A percentile compares a stretch with the other conserved stretches of the same genome.
Conservation (phyloP, 1,140 invertebrate genomes). For the Pachyrhynchus sulphureomaculatus region DNA sequence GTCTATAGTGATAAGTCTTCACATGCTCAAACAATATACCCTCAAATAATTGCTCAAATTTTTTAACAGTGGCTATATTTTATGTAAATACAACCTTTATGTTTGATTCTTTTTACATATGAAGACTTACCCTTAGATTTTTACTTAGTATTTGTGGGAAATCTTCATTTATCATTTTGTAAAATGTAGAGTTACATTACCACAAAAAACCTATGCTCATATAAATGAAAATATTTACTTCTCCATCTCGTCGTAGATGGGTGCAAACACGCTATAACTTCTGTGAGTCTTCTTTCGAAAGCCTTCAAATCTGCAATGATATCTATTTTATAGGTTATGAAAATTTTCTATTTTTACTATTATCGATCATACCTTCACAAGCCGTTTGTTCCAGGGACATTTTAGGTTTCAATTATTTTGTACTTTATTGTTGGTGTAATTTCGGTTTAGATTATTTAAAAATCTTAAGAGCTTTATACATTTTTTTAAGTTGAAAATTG, state of each 20-base stretch:
- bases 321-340: slow-evolving; percentile 47
- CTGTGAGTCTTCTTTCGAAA: slow-evolving; percentile 91
- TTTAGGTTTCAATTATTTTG: slow-evolving; percentile 14
- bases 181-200: slow-evolving; percentile 13
- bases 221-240: slow-evolving; percentile 61
- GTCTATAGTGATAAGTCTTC: too few relatives aligned
- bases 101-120: too few relatives aligned
- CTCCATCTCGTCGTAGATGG: slow-evolving; percentile 91
- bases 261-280: slow-evolving; percentile 92
- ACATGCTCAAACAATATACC: too few relatives aligned
- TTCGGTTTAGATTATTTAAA: too few relatives aligned
- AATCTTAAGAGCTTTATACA: too few relatives aligned
- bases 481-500: too few relatives aligned
- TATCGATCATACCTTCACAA: slow-evolving; percentile 64
- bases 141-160: too few relatives aligned
- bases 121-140: too few relatives aligned
- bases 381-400: slow-evolving; percentile 77
- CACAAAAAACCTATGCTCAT: slow-evolving; percentile 6
- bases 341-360: slow-evolving; percentile 26
- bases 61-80: too few relatives aligned
- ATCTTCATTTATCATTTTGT: too few relatives aligned
- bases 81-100: too few relatives aligned
- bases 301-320: slow-evolving; percentile 89
- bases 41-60: too few relatives aligned
- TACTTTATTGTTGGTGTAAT: not conserved